A percentile compares a stretch with the other conserved stretches of the same genome.
Evolutionary conservation across 2,888 invertebrate genomes (phyloP).

Genomic region (Lacanobia wlatinum): DNA sequence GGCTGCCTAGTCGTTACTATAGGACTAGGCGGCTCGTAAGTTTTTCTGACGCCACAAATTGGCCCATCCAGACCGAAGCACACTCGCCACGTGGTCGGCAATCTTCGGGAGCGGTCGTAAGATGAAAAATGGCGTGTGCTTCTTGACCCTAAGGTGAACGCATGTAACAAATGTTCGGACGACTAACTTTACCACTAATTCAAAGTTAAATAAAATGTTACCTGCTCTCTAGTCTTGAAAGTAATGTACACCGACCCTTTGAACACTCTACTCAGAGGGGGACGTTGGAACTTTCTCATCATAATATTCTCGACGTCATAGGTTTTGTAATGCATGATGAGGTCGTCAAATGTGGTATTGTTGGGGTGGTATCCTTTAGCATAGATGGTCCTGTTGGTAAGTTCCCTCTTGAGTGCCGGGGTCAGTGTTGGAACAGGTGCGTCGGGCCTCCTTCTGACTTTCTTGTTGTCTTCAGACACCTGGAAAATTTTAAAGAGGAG

Average conservation of each 20-base stretch:
- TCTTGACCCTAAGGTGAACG: too few relatives aligned
- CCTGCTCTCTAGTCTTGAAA: slow-evolving; percentile 94
- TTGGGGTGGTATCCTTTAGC: slow-evolving; percentile 96
- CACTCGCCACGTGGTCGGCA: too few relatives aligned
- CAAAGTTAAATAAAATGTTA: slow-evolving; percentile 51
- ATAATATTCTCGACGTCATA: slow-evolving; percentile 93
- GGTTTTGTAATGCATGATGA: slow-evolving; percentile 93
- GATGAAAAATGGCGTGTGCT: too few relatives aligned
- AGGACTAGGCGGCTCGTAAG: too few relatives aligned
- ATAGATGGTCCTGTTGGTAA: slow-evolving; percentile 95
- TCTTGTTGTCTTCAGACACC: slow-evolving; percentile 92
- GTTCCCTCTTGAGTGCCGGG: slow-evolving; percentile 95
- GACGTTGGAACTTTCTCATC: slow-evolving; percentile 91
- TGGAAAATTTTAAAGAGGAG: slow-evolving; percentile 68
- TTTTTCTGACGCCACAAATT: too few relatives aligned
- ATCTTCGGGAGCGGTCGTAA: too few relatives aligned
- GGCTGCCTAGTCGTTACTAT: too few relatives aligned
- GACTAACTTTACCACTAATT: too few relatives aligned
- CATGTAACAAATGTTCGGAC: too few relatives aligned
- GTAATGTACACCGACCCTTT: slow-evolving; percentile 98
- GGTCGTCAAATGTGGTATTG: slow-evolving; percentile 92
- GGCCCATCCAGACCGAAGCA: too few relatives aligned
- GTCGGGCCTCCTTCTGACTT: slow-evolving; percentile 94
- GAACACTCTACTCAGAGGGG: slow-evolving; percentile 91
- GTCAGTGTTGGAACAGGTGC: slow-evolving; percentile 95